These are phyloP conservation scores for Amphipyra tragopoginis DNA, from an alignment of 2,888 invertebrate species.

Conservation along the genomic window DNA sequence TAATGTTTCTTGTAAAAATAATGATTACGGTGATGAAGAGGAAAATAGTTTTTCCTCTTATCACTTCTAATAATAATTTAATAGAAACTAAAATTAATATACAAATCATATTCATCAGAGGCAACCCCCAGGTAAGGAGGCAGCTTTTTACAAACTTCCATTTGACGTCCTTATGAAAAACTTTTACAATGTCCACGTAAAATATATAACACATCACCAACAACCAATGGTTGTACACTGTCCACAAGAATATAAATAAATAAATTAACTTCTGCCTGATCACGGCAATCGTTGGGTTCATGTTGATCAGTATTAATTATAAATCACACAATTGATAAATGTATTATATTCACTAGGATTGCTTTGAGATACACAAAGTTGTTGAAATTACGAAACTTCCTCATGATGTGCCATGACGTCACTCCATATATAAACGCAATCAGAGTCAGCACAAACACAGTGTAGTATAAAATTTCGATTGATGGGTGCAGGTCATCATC, in stretches of 20 bases:
- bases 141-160: conserved; percentile 17
- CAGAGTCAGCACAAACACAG: too few species aligned
- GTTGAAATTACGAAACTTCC: too few species aligned
- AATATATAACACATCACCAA: conserved; percentile 31
- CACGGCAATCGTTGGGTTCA: too few species aligned
- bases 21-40: not conserved
- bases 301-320: too few species aligned
- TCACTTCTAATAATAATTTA: not conserved
- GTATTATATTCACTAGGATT: not conserved
- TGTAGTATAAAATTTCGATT: too few species aligned
- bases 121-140: conserved; percentile 29
- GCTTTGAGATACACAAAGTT: too few species aligned
- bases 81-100: not conserved
- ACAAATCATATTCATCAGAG: conserved; percentile 2
- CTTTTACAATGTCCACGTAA: conserved; percentile 28
- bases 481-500: too few species aligned
- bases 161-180: conserved; percentile 13
- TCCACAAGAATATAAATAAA: not conserved
- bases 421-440: too few species aligned
- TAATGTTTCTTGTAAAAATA: not conserved
- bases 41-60: not conserved
- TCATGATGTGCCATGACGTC: too few species aligned
- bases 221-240: conserved; percentile 32
- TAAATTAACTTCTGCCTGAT: too few species aligned
- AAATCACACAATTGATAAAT: too few species aligned